Evolutionary conservation across 2,888 invertebrate species (phyloP), one percentile per base, ranked within the genome.

Genomic region (Carcina quercana): DNA sequence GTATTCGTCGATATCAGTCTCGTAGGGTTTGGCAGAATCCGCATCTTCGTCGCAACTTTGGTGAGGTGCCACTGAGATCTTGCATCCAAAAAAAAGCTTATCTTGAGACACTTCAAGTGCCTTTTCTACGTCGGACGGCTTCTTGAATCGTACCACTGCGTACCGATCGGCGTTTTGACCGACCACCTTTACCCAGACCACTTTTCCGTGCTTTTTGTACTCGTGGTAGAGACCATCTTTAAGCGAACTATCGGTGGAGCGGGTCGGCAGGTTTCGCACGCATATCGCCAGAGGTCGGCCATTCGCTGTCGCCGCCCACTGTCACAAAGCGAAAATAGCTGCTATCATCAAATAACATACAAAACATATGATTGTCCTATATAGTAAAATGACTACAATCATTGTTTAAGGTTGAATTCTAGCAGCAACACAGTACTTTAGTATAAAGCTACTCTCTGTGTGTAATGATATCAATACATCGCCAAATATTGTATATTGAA

Each of bases 191-290:
- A 97, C 96, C 89, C 95, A 95, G 53, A 95, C 94, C 56, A 97
- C 97, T 85, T 97, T 97, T 43, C 97, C 98, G 82, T 97, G 96
- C 71, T 97, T 98, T 86, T 98, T 98, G 87, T 97, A 98, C 84
- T 97, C 97, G 85, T 98, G 97, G 85, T 96, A 98, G 51, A 98
- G 89, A 49, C 97, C 98, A 85, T 98, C 98, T 85, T 97, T 96
- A 53, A 98, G 86, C 59, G 96, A 97, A 54, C 96, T 95, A 78
- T 97, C 97, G 69, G 92, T 90, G 56, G 95, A 96, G 56, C 96
- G 88, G 43, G 92, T 89, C 45, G 96, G 96, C 60, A 96, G 86
- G 83, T 96, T 96, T 61, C 93, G 89, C 52, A 96, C 95, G 83
- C 95, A 95, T 66, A 96, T 95, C 45, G 95, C 95, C 57, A 95